Evolutionary conservation across 2,888 invertebrate species (phyloP), one percentile per base, ranked within the genome.

Genomic region (Acrobasis repandana): DNA sequence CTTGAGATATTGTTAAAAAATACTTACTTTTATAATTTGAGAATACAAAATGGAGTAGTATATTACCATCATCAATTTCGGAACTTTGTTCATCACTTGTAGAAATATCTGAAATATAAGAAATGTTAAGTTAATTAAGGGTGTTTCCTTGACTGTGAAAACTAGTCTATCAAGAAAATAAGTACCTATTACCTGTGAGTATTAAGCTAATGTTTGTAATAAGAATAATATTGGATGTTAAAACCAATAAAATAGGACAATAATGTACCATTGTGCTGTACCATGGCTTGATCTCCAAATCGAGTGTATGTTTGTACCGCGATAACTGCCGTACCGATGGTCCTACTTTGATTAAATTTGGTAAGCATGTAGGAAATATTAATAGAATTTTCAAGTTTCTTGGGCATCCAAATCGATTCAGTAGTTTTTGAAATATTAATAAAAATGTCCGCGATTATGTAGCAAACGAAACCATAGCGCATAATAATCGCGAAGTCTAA

Each of bases 231-330:
- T 16, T 15, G 18, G 10, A 20, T 49, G 11, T 10, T 11, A 20
- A n/a, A 4, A 20, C 18, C 0, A 9, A n/a, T 48, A 48, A 48
- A 8, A 48, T n/a, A 48, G 1, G 18, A 9, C 9, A 15, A 15
- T 14, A 46, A 28, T 46, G 46, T 46, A 56, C 56, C 56, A 46
- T 18, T 46, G 14, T 28, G 4, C 43, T 20, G 14, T 28, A 56
- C 9, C 4, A 8, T 9, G 46, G 56, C 28, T 28, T 56, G 18
- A 56, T 46, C n/a, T n/a, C n/a, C n/a, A n/a, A n/a, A n/a, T n/a
- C n/a, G n/a, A n/a, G n/a, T n/a, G n/a, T n/a, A n/a, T n/a, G n/a
- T n/a, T n/a, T n/a, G n/a, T n/a, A n/a, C n/a, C n/a, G n/a, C n/a
- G n/a, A n/a, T n/a, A n/a, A n/a, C n/a, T n/a, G n/a, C n/a, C n/a